Percentiles rank a stretch among this genome's conserved stretches.
These are phyloP conservation scores for Pelecanoides urinatrix DNA, from an alignment of 2,113 vertebrate genomes.

Conservation along the genomic window DNA sequence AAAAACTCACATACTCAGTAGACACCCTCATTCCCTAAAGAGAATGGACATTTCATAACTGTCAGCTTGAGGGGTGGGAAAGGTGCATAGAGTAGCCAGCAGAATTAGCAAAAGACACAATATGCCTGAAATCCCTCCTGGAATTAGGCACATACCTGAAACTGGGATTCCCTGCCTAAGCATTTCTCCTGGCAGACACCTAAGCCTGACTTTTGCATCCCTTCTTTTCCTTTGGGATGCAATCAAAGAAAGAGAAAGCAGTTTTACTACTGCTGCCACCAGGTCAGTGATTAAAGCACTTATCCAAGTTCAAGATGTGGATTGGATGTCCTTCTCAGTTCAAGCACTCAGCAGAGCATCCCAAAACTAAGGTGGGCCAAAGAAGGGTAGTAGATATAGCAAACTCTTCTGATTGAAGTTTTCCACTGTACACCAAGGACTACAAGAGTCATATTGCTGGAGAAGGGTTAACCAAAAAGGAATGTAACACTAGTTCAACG, in stretches of 20 bases:
- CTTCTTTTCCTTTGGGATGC: neutral
- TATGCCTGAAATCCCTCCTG: neutral
- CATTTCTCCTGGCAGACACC: neutral
- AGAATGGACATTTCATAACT: neutral
- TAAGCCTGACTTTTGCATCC: too few species aligned
- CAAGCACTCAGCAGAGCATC: neutral
- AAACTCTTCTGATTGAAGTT: neutral
- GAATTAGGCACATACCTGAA: neutral
- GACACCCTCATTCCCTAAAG: neutral
- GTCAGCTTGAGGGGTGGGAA: neutral
- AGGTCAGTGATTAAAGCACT: neutral
- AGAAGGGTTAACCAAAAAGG: neutral
- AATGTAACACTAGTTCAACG: neutral
- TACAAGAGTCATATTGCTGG: neutral
- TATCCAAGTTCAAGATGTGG: neutral
- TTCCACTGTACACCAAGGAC: neutral
- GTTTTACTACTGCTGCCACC: neutral
- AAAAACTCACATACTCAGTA: neutral
- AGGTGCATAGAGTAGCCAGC: neutral
- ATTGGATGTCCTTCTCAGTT: neutral
- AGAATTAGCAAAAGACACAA: neutral
- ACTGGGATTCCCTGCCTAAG: neutral
- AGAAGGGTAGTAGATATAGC: neutral
- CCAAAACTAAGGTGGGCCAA: neutral
- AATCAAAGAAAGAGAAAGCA: neutral